Percentiles rank a stretch among this genome's conserved stretches.
Evolutionary conservation across 2,113 vertebrate species (phyloP).

Genomic region (Atractosteus spatula): DNA sequence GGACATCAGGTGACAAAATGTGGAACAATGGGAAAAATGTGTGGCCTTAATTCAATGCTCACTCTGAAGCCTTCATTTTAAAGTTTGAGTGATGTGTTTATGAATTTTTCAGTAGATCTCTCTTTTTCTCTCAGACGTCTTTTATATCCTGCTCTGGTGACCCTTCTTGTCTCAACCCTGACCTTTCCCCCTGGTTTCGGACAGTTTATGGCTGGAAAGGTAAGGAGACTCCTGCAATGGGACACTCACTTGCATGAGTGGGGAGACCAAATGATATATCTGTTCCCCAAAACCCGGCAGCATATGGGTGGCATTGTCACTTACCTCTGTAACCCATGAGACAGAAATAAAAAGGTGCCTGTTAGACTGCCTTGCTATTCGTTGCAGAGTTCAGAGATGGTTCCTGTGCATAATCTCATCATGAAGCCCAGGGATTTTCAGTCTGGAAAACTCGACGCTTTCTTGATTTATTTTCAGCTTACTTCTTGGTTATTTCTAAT

Average conservation of each 20-base stretch:
- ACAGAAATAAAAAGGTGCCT: neutral
- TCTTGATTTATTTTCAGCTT: too few relatives aligned
- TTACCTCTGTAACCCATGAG: neutral
- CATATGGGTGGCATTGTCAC: neutral
- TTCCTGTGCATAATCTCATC: too few relatives aligned
- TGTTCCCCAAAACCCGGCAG: neutral
- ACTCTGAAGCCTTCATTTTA: too few relatives aligned
- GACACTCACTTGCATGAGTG: neutral
- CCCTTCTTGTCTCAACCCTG: slow-evolving; percentile 83
- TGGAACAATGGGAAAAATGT: too few relatives aligned
- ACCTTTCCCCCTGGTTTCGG: slow-evolving; percentile 94
- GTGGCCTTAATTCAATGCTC: too few relatives aligned
- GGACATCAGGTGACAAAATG: too few relatives aligned
- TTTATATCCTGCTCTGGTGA: slow-evolving; percentile 89
- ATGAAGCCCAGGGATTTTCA: too few relatives aligned
- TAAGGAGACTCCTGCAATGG: slow-evolving; percentile 42
- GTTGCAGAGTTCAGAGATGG: too few relatives aligned
- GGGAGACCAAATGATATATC: neutral
- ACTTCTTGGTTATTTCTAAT: too few relatives aligned
- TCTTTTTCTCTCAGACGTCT: slow-evolving; percentile 70
- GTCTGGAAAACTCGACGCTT: too few relatives aligned
- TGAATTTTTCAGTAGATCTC: neutral
- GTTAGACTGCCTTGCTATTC: too few relatives aligned
- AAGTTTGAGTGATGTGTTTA: too few relatives aligned
- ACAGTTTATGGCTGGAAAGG: slow-evolving; percentile 97